Base-by-base conservation (phyloP, 1,140 invertebrate species). In the Rhyzopertha dominica region DNA sequence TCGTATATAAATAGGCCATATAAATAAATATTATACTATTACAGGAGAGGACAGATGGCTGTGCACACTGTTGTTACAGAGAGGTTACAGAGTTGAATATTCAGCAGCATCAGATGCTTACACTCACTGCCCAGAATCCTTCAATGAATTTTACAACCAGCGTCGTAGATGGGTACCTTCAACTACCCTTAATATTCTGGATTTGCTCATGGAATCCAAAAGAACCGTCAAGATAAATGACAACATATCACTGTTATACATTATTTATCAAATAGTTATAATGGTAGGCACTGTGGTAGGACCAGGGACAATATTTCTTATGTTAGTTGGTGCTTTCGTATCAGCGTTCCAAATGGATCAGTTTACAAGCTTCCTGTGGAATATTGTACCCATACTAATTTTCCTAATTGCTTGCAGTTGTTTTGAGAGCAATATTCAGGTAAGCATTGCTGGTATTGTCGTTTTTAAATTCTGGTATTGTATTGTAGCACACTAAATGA, bases 81-180 rank as follows among this genome's bases (percentile, higher is more conserved):
- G 87, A 70, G 91, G 91, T 4, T 93, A 90, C 51, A 77, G 88
- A 29, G 89, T 80, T 1, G 90, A 95, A 68, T 95, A 95, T 66
- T 90, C 85, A 43, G 91, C 92, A 29, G 92, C 91, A 17, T 85
- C 87, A 26, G 92, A 95, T 62, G 90, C 92, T 13, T 89, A 90
- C 58, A 95, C 92, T 4, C 90, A 94, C 59, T 83, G 82, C 40
- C 87, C 87, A 1, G 90, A 95, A 74, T 79, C 83, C 25, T 92
- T 92, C 57, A 81, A 80, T 40, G 89, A 93, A 61, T 92, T 93
- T 66, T 93, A 86, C 66, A 89, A 89, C 63, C 89, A 93, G 64
- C 74, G 89, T 32, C 73, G 90, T 28, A 77, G 89, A 26, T 93
- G 89, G 90, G 89, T 90, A 16, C 88, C 89, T 12, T 92, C 89